Evolutionary conservation across 2,797 vertebrate species (phyloP), one percentile per base, ranked within the genome.

Genomic region (Acrossocheilus wenchowensis): DNA sequence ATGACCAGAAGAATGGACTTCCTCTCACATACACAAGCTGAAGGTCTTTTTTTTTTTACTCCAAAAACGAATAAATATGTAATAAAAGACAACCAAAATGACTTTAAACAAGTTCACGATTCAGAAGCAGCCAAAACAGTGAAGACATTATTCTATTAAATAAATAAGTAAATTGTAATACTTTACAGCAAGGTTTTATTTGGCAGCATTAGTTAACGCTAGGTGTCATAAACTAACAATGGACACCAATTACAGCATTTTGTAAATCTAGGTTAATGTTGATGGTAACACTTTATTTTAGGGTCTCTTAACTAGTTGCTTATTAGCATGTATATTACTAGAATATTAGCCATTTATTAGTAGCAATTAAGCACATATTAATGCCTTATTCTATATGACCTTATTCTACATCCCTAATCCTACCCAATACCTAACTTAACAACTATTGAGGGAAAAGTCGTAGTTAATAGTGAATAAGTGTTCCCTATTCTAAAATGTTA

Each of bases 1-100:
- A 39, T 64, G 60, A 73, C 23, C 50, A 82, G n/a, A 73, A 60
- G n/a, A 82, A 73, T 43, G 52, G 23, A 84, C 30, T 84, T 84
- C 62, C 62, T 84, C 45, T 45, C n/a, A 43, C 71, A 77, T 19
- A 54, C 23, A 78, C 48, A 71, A 17, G 23, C 54, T 34, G 68
- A 11, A n/a, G 7, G 11, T 30, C 15, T 62, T 74, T 66, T 26
- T 60, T 60, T 66, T 36, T 10, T n/a, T 8, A 8, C 6, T 8
- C 34, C 30, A 30, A 78, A 69, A 43, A 21, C 4, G 0, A 77
- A 78, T 52, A 84, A 78, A 84, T 68, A 66, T 77, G 15, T 45
- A 60, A 57, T 45, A 19, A 64, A 36, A 84, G 5, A 52, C 60
- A 8, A 39, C 14, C 2, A 15, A 21, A 50, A 23, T 77, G 30